Conservation (phyloP, 2,797 vertebrate genomes). For the Typhlichthys eigenmanni region DNA sequence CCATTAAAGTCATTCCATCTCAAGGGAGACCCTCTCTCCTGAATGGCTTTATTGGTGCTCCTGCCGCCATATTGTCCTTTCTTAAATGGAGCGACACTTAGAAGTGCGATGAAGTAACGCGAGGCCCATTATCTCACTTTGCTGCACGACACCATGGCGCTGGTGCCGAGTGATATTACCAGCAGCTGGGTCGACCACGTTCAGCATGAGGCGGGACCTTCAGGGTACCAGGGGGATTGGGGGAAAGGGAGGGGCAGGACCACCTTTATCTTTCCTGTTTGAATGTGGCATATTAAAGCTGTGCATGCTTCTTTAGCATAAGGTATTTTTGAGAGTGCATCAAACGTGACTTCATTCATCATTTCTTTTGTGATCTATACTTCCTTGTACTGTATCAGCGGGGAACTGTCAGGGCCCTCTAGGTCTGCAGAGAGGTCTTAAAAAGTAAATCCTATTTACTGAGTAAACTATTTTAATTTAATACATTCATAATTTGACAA, state of each 20-base stretch:
- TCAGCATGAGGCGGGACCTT: slow-evolving; percentile 37
- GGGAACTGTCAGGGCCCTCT: too few relatives aligned
- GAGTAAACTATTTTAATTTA: too few relatives aligned
- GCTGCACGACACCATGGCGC: slow-evolving; percentile 58
- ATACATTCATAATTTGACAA: too few relatives aligned
- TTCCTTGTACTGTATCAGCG: slow-evolving; percentile 34
- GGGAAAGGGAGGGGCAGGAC: slow-evolving; percentile 29
- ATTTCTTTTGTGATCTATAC: slow-evolving; percentile 57
- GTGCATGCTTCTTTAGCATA: slow-evolving; percentile 23
- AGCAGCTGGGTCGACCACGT: slow-evolving; percentile 75
- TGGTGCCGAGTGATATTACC: slow-evolving; percentile 80
- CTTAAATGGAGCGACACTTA: slow-evolving; percentile 80
- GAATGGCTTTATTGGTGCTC: slow-evolving; percentile 80
- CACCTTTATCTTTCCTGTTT: slow-evolving; percentile 4
- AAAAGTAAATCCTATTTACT: too few relatives aligned
- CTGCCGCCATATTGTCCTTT: slow-evolving; percentile 71
- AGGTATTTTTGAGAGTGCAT: slow-evolving; percentile 30
- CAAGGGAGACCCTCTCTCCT: slow-evolving; percentile 46
- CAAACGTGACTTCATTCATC: slow-evolving; percentile 38
- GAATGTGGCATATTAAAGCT: slow-evolving; percentile 17
- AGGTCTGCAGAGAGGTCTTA: too few relatives aligned
- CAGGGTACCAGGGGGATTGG: slow-evolving; percentile 31
- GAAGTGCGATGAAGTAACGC: slow-evolving; percentile 81
- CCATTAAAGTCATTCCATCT: slow-evolving; percentile 47
- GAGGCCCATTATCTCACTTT: slow-evolving; percentile 76